A percentile compares a stretch with the other conserved stretches of the same genome.
These are phyloP conservation scores for Amphiduros pacificus DNA, from an alignment of 2,888 invertebrate genomes.

Conservation along the genomic window DNA sequence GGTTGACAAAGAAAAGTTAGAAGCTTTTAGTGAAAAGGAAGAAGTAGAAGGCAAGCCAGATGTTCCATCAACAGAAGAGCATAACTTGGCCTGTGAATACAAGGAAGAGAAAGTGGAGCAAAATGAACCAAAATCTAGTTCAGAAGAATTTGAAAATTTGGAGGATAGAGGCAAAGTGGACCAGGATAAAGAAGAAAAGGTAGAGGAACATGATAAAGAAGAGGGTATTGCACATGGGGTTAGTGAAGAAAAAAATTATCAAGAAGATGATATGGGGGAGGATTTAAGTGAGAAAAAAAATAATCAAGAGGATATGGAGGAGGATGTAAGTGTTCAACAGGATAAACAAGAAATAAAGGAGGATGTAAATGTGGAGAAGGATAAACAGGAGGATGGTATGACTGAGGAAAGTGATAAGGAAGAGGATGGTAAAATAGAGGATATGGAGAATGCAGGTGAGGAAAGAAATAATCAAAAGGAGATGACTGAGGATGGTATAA, in stretches of 20 bases:
- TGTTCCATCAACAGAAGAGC: too few species aligned
- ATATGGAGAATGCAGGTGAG: neutral
- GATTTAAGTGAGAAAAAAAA: too few species aligned
- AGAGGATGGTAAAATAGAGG: neutral
- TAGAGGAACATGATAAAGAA: neutral
- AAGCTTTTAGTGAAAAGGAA: too few species aligned
- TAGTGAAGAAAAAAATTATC: neutral
- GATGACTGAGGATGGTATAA: too few species aligned
- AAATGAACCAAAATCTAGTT: too few species aligned
- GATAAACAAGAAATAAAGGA: neutral
- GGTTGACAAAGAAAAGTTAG: neutral
- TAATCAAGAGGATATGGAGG: neutral
- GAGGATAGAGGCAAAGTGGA: neutral
- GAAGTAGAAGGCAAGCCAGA: too few species aligned
- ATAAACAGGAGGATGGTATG: neutral
- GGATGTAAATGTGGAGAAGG: neutral
- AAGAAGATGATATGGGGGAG: too few species aligned
- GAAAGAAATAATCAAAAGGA: neutral
- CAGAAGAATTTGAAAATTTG: neutral
- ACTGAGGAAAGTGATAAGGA: neutral
- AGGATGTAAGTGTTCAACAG: neutral
- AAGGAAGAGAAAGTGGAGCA: too few species aligned
- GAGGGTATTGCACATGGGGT: neutral
- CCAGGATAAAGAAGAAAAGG: neutral
- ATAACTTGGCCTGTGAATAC: too few species aligned